Evolutionary conservation across 2,888 invertebrate genomes (phyloP).

Genomic region (Epsilonema sp.): DNA sequence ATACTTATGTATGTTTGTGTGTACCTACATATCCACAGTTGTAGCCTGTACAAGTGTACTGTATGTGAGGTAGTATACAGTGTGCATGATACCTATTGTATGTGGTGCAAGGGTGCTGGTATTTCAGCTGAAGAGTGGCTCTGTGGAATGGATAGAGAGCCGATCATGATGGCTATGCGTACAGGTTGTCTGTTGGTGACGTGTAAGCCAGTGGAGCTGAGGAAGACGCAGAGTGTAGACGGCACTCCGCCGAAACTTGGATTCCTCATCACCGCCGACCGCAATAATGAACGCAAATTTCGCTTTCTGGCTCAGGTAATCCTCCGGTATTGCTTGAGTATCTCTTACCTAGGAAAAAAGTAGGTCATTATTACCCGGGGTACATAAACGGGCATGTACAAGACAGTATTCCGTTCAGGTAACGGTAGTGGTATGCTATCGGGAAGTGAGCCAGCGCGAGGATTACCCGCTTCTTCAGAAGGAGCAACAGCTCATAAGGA

Average conservation of each 20-base stretch:
- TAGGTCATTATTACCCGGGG: neutral
- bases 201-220: constrained; percentile 10
- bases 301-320: constrained; percentile 49
- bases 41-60: too few relatives aligned
- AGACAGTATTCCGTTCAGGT: constrained; percentile 31
- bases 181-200: constrained; percentile 2
- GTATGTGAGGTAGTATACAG: too few relatives aligned
- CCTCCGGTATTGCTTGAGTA: neutral
- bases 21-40: too few relatives aligned
- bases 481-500: constrained; percentile 3
- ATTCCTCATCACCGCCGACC: constrained; percentile 33
- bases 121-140: constrained; percentile 67
- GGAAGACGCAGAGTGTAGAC: neutral
- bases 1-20: too few relatives aligned
- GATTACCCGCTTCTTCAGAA: constrained; percentile 9
- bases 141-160: constrained; percentile 60
- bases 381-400: too few relatives aligned
- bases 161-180: constrained; percentile 71
- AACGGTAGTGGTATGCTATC: constrained; percentile 64
- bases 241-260: neutral
- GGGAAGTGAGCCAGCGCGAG: constrained; percentile 31
- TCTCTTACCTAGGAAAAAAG: neutral
- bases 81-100: too few relatives aligned
- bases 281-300: constrained; percentile 64
- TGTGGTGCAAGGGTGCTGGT: too few relatives aligned